Percentiles rank a stretch among this genome's conserved stretches.
Conservation (phyloP, 2,888 invertebrate species). For the Leptinotarsa haldemani region DNA sequence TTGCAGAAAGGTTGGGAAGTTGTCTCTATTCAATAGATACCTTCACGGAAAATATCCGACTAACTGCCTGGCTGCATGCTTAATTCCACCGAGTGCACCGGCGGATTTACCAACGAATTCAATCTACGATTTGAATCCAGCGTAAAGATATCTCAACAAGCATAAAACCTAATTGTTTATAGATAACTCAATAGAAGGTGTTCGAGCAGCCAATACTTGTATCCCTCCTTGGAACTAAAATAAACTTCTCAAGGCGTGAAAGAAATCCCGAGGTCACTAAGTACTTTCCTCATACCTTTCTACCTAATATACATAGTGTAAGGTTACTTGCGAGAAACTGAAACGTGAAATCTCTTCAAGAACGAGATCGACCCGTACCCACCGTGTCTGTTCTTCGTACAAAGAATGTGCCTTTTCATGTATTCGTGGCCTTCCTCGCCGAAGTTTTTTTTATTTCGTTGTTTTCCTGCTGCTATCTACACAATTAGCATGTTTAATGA, state of each 20-base stretch:
- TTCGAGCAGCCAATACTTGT: no score
- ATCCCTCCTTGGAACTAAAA: no score
- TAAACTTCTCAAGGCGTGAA: background rate
- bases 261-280: constrained; percentile 12
- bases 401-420: constrained; percentile 33
- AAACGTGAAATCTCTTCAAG: constrained; percentile 1
- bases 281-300: constrained; percentile 12
- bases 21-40: no score
- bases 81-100: no score
- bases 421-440: constrained; percentile 30
- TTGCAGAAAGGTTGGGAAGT: no score
- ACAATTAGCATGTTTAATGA: constrained; percentile 40
- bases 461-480: constrained; percentile 38
- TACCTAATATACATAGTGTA: constrained; percentile 12
- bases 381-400: constrained; percentile 7
- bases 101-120: no score
- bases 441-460: constrained; percentile 19
- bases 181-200: no score
- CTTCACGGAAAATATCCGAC: no score
- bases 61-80: no score
- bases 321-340: constrained; percentile 7
- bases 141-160: no score
- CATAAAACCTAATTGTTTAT: no score
- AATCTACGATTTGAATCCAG: no score
- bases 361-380: background rate